Conservation (phyloP, 2,113 vertebrate genomes). For the Neotoma lepida region DNA sequence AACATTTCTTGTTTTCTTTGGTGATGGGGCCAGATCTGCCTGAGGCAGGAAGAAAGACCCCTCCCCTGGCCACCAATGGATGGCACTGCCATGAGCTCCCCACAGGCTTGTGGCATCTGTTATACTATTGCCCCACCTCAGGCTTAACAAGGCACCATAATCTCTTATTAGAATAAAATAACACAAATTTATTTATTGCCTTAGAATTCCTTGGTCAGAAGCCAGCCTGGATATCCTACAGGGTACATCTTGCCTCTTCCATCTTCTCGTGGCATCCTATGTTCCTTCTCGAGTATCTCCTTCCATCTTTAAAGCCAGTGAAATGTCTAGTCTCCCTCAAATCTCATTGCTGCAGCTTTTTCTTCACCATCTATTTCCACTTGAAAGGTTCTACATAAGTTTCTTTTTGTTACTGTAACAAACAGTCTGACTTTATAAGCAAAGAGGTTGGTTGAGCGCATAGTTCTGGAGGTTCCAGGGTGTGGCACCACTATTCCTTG, state of each 20-base stretch:
- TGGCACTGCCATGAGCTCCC: not conserved
- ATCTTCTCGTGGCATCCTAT: not conserved
- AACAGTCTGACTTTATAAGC: not conserved
- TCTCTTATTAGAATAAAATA: not conserved
- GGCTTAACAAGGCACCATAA: not conserved
- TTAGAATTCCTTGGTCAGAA: not conserved
- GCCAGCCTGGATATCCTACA: too few species aligned
- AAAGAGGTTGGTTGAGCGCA: not conserved
- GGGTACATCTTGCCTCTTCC: not conserved
- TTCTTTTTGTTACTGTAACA: not conserved
- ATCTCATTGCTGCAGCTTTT: accelerated
- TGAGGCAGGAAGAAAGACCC: not conserved
- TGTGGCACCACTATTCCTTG: too few species aligned
- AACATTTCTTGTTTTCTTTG: not conserved
- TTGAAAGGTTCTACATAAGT: not conserved
- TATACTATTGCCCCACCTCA: not conserved
- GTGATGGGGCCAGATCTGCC: not conserved
- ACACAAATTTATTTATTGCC: not conserved
- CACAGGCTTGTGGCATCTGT: not conserved
- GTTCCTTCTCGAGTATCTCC: not conserved
- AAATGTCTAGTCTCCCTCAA: not conserved
- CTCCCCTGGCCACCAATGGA: too few species aligned
- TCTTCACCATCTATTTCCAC: not conserved
- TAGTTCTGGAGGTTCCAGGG: not conserved
- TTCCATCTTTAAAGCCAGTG: not conserved